Conservation (phyloP, 1,140 invertebrate genomes). For the Drosophila tristis region DNA sequence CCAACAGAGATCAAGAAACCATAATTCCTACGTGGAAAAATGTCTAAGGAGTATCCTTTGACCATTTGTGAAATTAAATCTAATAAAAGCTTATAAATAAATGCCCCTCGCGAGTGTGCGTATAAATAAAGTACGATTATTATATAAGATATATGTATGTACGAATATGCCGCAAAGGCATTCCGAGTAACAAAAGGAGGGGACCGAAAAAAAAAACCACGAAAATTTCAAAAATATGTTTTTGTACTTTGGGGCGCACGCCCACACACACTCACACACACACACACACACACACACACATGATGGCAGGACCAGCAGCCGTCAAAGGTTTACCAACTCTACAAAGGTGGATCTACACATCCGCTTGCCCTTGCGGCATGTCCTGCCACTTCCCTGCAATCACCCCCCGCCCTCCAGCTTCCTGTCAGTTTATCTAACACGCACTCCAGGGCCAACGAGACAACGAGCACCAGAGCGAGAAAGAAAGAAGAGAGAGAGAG, state of each 20-base stretch:
- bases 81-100: background rate
- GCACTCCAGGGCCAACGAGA: slow-evolving; percentile 50
- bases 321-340: too few relatives aligned
- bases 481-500: slow-evolving; percentile 19
- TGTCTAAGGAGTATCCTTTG: too few relatives aligned
- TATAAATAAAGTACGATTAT: slow-evolving; percentile 1
- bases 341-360: slow-evolving; percentile 59
- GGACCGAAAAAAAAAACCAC: too few relatives aligned
- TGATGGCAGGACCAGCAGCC: too few relatives aligned
- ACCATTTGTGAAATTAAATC: slow-evolving; percentile 48
- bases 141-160: slow-evolving; percentile 6
- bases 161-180: background rate
- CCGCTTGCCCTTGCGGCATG: slow-evolving; percentile 76
- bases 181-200: too few relatives aligned
- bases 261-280: too few relatives aligned
- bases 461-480: slow-evolving; percentile 15
- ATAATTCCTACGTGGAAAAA: too few relatives aligned
- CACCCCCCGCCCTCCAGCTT: slow-evolving; percentile 10
- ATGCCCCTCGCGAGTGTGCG: slow-evolving; percentile 10
- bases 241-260: too few relatives aligned
- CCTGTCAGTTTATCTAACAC: slow-evolving; percentile 78
- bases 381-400: slow-evolving; percentile 67
- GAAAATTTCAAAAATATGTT: too few relatives aligned
- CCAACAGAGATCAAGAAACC: too few relatives aligned
- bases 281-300: slow-evolving; percentile 10